Evolutionary conservation across 2,888 invertebrate genomes (phyloP).

Genomic region (Agonopterix heracliana): DNA sequence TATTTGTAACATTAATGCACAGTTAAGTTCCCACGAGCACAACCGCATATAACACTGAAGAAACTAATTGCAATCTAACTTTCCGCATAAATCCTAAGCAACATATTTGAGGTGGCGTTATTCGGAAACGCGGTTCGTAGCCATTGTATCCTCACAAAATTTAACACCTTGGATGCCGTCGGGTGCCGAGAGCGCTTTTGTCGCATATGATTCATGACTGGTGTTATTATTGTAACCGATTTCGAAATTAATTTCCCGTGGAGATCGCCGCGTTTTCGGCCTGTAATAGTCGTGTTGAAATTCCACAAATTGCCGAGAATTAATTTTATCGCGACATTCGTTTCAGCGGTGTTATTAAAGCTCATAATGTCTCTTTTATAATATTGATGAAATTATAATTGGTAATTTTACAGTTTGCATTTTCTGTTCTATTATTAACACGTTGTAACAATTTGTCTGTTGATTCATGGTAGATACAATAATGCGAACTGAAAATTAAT

Average conservation of each 20-base stretch:
- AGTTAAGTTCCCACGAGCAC: constrained; percentile 8
- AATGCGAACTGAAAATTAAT: no score
- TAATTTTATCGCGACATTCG: constrained; percentile 45
- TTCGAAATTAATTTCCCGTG: constrained; percentile 61
- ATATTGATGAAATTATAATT: neutral
- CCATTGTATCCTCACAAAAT: constrained; percentile 47
- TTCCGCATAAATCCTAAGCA: constrained; percentile 53
- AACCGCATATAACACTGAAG: constrained; percentile 24
- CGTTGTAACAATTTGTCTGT: no score
- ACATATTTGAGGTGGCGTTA: constrained; percentile 38
- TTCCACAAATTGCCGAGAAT: constrained; percentile 43
- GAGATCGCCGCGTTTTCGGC: constrained; percentile 42
- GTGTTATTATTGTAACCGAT: constrained; percentile 58
- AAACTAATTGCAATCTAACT: constrained; percentile 66
- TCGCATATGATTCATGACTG: constrained; percentile 58
- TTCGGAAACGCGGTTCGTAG: constrained; percentile 33
- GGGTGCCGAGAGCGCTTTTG: constrained; percentile 37
- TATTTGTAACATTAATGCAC: neutral
- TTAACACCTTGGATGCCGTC: constrained; percentile 58
- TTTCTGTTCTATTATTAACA: neutral
- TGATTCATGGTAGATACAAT: no score
- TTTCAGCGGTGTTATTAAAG: constrained; percentile 11
- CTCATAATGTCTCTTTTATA: neutral
- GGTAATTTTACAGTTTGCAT: neutral
- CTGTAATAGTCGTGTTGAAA: constrained; percentile 44